Evolutionary conservation across 2,888 invertebrate genomes (phyloP).

Genomic region (Drosophila birchii): DNA sequence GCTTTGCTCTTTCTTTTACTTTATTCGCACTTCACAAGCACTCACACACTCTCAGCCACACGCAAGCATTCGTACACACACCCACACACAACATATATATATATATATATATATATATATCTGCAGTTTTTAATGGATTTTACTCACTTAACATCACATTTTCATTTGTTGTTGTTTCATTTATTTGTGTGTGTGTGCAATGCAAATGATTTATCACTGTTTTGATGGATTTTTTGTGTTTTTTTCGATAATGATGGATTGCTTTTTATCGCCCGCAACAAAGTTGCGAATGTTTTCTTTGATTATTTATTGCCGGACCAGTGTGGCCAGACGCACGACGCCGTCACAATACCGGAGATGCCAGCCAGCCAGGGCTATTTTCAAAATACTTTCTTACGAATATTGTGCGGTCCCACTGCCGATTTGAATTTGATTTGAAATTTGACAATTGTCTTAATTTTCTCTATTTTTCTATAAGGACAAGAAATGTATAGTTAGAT

Average conservation of each 20-base stretch:
- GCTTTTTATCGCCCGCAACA: slow-evolving; percentile 24
- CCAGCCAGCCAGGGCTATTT: too few species aligned
- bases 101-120: not conserved
- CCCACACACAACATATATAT: too few species aligned
- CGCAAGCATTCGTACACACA: slow-evolving; percentile 16
- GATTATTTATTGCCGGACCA: slow-evolving; percentile 14
- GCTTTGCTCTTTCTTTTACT: slow-evolving; percentile 30
- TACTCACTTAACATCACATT: slow-evolving; percentile 76
- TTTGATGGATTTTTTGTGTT: slow-evolving; percentile 22
- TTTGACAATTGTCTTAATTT: too few species aligned
- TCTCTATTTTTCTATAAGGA: too few species aligned
- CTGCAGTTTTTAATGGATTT: slow-evolving; percentile 31
- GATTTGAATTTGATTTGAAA: not conserved
- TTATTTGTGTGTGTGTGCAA: slow-evolving; percentile 24
- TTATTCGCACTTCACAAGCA: slow-evolving; percentile 44
- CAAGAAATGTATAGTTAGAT: too few species aligned
- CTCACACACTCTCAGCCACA: slow-evolving; percentile 29
- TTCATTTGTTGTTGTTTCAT: slow-evolving; percentile 43
- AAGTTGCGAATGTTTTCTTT: slow-evolving; percentile 26
- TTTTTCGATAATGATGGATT: slow-evolving; percentile 18
- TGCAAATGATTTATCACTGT: slow-evolving; percentile 55
- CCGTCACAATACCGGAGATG: not conserved
- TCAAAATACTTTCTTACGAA: too few species aligned
- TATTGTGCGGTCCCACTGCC: not conserved
- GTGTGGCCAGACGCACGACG: slow-evolving; percentile 3